A percentile compares a stretch with the other conserved stretches of the same genome.
Evolutionary conservation across 2,797 vertebrate genomes (phyloP).

Genomic region (Rhincodon typus): DNA sequence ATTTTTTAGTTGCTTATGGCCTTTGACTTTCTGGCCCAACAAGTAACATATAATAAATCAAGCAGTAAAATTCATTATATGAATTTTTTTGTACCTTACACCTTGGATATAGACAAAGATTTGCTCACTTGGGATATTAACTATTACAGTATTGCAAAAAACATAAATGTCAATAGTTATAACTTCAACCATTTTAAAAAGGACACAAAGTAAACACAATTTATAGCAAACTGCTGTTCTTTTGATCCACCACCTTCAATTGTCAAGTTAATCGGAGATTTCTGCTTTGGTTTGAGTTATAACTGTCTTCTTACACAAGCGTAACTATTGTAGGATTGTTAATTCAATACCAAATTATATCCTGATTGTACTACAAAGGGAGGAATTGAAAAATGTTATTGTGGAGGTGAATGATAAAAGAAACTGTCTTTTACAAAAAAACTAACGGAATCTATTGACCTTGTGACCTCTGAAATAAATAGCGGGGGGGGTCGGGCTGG

Average conservation of each 20-base stretch:
- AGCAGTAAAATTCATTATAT: slow-evolving; percentile 60
- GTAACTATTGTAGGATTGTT: not conserved
- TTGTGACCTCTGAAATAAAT: not conserved
- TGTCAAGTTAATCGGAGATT: not conserved
- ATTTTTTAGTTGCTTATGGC: slow-evolving; percentile 61
- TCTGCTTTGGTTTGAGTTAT: not conserved
- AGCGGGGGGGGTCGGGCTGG: too few relatives aligned
- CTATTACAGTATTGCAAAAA: not conserved
- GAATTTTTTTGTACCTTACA: slow-evolving; percentile 58
- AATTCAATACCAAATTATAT: not conserved
- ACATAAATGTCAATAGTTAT: not conserved
- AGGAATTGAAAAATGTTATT: not conserved
- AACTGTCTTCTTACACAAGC: not conserved
- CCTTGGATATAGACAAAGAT: slow-evolving; percentile 44
- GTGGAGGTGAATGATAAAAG: not conserved
- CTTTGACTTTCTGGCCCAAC: slow-evolving; percentile 74
- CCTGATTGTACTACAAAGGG: not conserved
- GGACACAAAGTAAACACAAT: not conserved
- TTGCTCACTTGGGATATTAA: not conserved
- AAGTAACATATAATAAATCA: slow-evolving; percentile 66
- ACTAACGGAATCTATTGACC: not conserved
- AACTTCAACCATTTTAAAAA: not conserved
- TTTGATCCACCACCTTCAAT: not conserved
- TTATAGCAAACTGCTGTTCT: not conserved
- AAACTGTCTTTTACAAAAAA: not conserved